Evolutionary conservation across 2,113 vertebrate species (phyloP).

Genomic region (Perccottus glenii): DNA sequence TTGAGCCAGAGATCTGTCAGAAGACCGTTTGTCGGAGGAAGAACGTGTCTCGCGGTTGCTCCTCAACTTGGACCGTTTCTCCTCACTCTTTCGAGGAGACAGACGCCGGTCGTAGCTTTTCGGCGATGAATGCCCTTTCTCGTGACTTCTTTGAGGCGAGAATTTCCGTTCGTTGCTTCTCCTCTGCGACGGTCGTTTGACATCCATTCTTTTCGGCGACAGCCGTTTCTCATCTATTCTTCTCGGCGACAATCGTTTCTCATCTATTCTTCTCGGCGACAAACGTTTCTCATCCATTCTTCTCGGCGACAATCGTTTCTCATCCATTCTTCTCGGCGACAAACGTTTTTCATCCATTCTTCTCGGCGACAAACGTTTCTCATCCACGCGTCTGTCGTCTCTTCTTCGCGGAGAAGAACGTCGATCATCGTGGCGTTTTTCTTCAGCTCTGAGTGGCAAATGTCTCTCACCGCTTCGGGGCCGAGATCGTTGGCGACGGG

Average conservation of each 20-base stretch:
- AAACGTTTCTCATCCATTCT: too few species aligned
- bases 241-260: slow-evolving; percentile 11
- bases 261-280: not conserved
- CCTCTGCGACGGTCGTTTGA: not conserved
- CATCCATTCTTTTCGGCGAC: too few species aligned
- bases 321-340: not conserved
- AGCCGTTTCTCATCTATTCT: slow-evolving; percentile 16
- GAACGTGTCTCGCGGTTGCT: not conserved
- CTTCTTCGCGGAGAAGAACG: not conserved
- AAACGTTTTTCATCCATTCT: slow-evolving; percentile 9
- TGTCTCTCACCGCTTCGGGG: not conserved
- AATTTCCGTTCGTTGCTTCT: not conserved
- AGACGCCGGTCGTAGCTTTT: not conserved
- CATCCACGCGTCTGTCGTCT: not conserved
- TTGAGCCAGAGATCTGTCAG: not conserved
- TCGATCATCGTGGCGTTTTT: not conserved
- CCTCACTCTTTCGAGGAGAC: not conserved
- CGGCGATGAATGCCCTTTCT: not conserved
- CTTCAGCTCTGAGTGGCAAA: not conserved
- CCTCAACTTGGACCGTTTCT: not conserved
- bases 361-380: slow-evolving; percentile 4
- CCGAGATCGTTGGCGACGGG: not conserved
- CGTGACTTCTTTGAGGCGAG: not conserved
- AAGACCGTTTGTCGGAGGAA: not conserved
- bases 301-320: not conserved